phyloP scores from a whole-genome alignment of 2,888 invertebrate genomes.

The Apeira syringaria region DNA sequence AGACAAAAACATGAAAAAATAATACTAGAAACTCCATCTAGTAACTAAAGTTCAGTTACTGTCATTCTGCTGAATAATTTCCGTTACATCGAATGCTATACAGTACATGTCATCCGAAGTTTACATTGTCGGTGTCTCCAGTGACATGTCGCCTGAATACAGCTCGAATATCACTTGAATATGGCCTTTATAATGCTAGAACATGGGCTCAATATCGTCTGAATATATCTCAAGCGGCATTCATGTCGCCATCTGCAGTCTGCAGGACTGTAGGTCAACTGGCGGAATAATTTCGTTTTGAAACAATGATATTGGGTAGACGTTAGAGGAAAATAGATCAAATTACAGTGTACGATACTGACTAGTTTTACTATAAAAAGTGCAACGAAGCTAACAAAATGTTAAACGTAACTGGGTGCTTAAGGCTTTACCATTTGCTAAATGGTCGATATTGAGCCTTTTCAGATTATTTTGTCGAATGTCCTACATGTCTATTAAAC shows the following conservation, averaged over 20 bases:
- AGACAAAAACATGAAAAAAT: too few relatives aligned
- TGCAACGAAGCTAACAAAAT: too few relatives aligned
- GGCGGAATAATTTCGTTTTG: neutral
- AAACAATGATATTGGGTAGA: neutral
- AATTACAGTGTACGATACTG: too few relatives aligned
- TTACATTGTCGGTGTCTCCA: slow-evolving; percentile 5
- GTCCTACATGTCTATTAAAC: too few relatives aligned
- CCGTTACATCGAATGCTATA: neutral
- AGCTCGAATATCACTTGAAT: neutral
- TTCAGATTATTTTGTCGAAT: too few relatives aligned
- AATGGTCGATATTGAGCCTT: too few relatives aligned
- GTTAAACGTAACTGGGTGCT: too few relatives aligned
- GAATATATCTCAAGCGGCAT: slow-evolving; percentile 1
- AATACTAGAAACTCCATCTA: neutral
- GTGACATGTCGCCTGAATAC: slow-evolving; percentile 7
- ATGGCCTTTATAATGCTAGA: neutral
- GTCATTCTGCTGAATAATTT: neutral
- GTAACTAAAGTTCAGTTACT: neutral
- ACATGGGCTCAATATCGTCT: neutral
- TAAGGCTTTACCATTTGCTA: too few relatives aligned
- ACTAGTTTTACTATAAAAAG: too few relatives aligned
- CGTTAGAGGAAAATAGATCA: neutral
- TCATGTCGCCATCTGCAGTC: neutral
- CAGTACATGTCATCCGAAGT: slow-evolving; percentile 9
- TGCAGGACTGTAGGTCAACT: neutral